Percentiles rank a stretch among this genome's conserved stretches.
These are phyloP conservation scores for Notocelia uddmanniana DNA, from an alignment of 2,888 invertebrate genomes.

Conservation along the genomic window DNA sequence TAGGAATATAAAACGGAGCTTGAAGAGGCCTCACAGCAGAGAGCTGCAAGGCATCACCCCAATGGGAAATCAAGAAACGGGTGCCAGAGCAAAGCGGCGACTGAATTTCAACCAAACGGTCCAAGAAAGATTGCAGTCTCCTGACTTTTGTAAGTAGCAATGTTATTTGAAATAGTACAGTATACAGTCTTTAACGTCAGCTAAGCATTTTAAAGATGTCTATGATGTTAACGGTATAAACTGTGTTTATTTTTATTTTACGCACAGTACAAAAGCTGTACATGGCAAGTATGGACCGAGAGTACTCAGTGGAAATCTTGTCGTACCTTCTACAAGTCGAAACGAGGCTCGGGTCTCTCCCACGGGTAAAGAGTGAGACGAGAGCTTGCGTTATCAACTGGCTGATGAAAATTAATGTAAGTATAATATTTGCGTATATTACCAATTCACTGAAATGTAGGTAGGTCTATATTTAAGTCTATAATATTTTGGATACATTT, in stretches of 20 bases:
- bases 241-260: neutral
- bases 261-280: slow-evolving; percentile 59
- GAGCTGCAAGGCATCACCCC: slow-evolving; percentile 72
- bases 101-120: slow-evolving; percentile 59
- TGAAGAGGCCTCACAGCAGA: slow-evolving; percentile 74
- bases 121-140: slow-evolving; percentile 56
- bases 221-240: neutral
- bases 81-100: slow-evolving; percentile 60
- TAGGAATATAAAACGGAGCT: slow-evolving; percentile 73
- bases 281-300: slow-evolving; percentile 56
- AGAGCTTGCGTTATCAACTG: slow-evolving; percentile 77
- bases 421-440: slow-evolving; percentile 49
- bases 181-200: no score
- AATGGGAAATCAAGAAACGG: slow-evolving; percentile 51
- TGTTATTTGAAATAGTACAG: neutral
- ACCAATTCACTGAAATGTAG: neutral
- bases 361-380: slow-evolving; percentile 57
- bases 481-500: no score
- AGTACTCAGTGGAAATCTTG: slow-evolving; percentile 65
- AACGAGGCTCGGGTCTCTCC: slow-evolving; percentile 51
- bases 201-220: neutral
- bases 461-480: no score
- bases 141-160: slow-evolving; percentile 66
- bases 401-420: slow-evolving; percentile 76
- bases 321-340: slow-evolving; percentile 62